These are phyloP conservation scores for Phylloscopus collybita DNA, from an alignment of 2,797 vertebrate species.

Conservation along the genomic window DNA sequence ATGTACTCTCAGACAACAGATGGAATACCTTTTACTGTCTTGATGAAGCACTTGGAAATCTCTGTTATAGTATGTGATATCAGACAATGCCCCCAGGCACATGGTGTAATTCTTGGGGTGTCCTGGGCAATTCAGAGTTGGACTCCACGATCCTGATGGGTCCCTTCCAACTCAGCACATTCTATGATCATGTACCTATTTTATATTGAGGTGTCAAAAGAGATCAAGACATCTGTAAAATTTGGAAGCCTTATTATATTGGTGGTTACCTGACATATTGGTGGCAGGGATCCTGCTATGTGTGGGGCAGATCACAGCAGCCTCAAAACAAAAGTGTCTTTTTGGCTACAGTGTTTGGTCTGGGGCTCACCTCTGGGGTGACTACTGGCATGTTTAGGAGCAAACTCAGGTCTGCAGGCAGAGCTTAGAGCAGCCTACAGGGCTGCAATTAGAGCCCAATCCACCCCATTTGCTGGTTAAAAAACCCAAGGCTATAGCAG, in stretches of 20 bases:
- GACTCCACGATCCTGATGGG: background rate
- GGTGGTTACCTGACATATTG: background rate
- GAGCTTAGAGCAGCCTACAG: background rate
- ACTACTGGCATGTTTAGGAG: background rate
- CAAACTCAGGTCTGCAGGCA: background rate
- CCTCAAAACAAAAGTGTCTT: background rate
- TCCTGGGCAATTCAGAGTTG: background rate
- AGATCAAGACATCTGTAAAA: background rate
- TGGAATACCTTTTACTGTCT: background rate
- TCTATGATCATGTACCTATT: background rate
- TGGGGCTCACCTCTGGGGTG: background rate
- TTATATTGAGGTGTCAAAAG: background rate
- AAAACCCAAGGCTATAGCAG: too few relatives aligned
- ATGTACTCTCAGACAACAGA: rapidly evolving
- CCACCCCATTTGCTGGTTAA: background rate
- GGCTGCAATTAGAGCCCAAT: background rate
- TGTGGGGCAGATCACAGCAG: background rate
- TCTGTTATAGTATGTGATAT: background rate
- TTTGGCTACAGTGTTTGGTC: background rate
- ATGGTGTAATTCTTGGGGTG: background rate
- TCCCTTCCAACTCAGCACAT: background rate
- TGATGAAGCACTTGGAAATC: background rate
- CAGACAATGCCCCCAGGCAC: background rate
- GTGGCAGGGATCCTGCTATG: background rate
- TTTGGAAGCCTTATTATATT: background rate